Evolutionary conservation across 2,797 vertebrate genomes (phyloP).

Genomic region (Danio jaintianensis): DNA sequence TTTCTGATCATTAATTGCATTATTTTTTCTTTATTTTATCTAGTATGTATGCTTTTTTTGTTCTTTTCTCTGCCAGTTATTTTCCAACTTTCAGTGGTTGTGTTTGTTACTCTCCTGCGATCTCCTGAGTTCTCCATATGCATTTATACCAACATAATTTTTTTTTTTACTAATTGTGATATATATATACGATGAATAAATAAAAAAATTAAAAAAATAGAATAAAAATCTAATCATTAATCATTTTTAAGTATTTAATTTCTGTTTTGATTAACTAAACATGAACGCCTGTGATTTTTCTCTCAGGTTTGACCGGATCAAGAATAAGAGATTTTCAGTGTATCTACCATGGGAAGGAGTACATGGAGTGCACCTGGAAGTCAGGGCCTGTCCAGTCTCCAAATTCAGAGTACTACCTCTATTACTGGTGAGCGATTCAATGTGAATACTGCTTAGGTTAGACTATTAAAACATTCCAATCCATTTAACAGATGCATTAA

Average conservation of each 20-base stretch:
- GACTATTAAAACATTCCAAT: neutral
- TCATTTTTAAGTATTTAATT: neutral
- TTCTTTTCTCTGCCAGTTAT: too few species aligned
- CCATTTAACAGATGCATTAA: neutral
- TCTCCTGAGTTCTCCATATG: too few species aligned
- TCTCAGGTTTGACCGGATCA: constrained; percentile 64
- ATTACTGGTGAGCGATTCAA: constrained; percentile 72
- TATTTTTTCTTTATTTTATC: too few species aligned
- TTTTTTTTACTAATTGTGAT: too few species aligned
- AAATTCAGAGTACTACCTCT: constrained; percentile 64
- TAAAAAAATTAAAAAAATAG: too few species aligned
- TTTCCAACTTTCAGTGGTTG: too few species aligned
- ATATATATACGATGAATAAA: too few species aligned
- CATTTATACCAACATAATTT: too few species aligned
- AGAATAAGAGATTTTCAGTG: constrained; percentile 69
- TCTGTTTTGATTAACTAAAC: neutral
- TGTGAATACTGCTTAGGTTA: neutral
- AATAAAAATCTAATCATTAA: too few species aligned
- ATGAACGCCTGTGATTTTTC: neutral
- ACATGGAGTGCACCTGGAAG: constrained; percentile 74
- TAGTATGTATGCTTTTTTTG: too few species aligned
- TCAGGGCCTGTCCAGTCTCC: constrained; percentile 46
- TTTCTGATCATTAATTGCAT: too few species aligned
- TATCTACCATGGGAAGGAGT: constrained; percentile 71
- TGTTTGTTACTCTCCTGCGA: too few species aligned